phyloP scores from a whole-genome alignment of 2,797 vertebrate species.

The Danio tinwini region DNA sequence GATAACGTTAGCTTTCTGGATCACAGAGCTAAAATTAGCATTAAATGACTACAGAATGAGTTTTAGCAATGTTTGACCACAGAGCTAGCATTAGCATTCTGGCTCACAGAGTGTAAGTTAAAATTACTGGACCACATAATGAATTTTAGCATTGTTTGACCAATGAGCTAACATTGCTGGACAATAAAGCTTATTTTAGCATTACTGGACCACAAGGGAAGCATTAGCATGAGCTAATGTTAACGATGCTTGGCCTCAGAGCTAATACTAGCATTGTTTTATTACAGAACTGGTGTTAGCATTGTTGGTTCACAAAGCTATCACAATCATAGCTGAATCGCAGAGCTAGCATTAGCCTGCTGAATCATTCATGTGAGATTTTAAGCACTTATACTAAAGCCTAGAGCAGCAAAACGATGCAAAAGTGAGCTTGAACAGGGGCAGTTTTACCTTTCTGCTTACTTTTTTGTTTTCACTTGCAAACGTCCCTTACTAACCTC shows the following conservation, averaged over 20 bases:
- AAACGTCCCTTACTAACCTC: neutral
- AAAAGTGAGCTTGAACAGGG: conserved; percentile 10
- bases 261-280: neutral
- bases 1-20: neutral
- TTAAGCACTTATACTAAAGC: neutral
- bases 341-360: neutral
- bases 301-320: neutral
- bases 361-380: conserved; percentile 12
- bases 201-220: neutral
- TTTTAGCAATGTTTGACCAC: too few species aligned
- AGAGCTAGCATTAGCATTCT: neutral
- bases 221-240: neutral
- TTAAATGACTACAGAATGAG: neutral
- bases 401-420: neutral
- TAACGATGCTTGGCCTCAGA: neutral
- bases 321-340: neutral
- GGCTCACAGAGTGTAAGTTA: neutral
- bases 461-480: neutral
- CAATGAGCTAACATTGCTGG: neutral
- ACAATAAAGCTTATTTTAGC: too few species aligned
- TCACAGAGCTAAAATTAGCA: neutral
- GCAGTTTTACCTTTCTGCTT: conserved; percentile 2
- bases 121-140: neutral
- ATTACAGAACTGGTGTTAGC: neutral
- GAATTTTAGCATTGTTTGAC: too few species aligned